These are phyloP conservation scores for Coracopsis vasa DNA, from an alignment of 2,113 vertebrate species.

Conservation along the genomic window DNA sequence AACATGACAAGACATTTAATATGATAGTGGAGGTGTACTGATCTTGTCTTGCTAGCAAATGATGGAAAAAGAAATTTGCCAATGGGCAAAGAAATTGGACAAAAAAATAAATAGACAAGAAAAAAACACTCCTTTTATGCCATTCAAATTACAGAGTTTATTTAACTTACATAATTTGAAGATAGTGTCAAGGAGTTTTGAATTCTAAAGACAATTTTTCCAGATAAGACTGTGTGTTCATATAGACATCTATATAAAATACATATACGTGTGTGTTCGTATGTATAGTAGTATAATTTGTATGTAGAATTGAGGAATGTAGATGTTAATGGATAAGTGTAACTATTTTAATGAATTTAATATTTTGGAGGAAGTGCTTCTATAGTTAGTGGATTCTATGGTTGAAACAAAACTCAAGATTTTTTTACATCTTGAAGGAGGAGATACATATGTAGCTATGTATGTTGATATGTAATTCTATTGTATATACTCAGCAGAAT, in stretches of 20 bases:
- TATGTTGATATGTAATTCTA: neutral
- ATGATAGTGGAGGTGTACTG: neutral
- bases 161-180: neutral
- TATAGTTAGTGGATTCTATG: neutral
- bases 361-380: neutral
- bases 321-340: neutral
- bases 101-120: neutral
- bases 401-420: neutral
- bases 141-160: neutral
- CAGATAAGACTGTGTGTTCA: neutral
- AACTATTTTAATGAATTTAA: neutral
- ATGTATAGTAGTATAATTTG: neutral
- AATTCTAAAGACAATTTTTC: neutral
- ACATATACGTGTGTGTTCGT: neutral
- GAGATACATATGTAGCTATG: rapidly evolving
- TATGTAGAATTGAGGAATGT: neutral
- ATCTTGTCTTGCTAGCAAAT: neutral
- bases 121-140: neutral
- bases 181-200: neutral
- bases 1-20: neutral
- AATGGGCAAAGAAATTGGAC: neutral
- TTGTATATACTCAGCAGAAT: neutral
- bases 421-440: neutral
- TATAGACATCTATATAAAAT: neutral
- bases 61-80: neutral